Conservation (phyloP, 2,888 invertebrate species). For the Ariolimax columbianus region DNA sequence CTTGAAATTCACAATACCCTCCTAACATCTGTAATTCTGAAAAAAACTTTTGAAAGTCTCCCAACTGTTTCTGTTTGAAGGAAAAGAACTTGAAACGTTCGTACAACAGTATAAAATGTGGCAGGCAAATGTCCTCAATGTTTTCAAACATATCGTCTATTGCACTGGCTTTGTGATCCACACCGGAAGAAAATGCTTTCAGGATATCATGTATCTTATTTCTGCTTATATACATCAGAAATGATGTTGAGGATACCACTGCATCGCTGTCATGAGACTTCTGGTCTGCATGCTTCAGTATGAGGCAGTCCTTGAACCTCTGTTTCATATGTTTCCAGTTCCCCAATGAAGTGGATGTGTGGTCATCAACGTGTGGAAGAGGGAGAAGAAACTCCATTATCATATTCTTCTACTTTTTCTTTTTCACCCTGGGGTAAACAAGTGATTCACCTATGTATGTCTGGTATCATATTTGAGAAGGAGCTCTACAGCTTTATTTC, state of each 20-base stretch:
- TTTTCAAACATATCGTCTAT: neutral
- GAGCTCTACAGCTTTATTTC: too few species aligned
- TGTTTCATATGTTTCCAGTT: constrained; percentile 21
- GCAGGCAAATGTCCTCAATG: constrained; percentile 33
- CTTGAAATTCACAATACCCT: constrained; percentile 22
- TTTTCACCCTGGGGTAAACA: too few species aligned
- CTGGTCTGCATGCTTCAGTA: neutral
- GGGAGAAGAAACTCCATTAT: constrained; percentile 32
- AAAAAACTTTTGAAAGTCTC: constrained; percentile 9
- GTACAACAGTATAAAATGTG: constrained; percentile 32
- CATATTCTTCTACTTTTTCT: neutral
- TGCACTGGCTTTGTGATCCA: neutral
- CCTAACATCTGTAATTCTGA: neutral
- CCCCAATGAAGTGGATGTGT: neutral
- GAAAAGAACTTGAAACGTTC: constrained; percentile 40
- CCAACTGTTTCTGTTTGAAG: neutral
- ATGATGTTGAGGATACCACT: neutral
- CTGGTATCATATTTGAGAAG: too few species aligned
- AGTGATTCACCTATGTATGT: too few species aligned
- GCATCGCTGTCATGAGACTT: neutral
- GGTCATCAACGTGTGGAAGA: neutral
- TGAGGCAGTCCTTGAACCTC: constrained; percentile 11
- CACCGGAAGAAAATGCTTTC: neutral
- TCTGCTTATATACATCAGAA: constrained; percentile 15
- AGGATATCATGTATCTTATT: neutral